Evolutionary conservation across 2,113 vertebrate genomes (phyloP), one percentile per base, ranked within the genome.

Genomic region (Taxidea taxus): DNA sequence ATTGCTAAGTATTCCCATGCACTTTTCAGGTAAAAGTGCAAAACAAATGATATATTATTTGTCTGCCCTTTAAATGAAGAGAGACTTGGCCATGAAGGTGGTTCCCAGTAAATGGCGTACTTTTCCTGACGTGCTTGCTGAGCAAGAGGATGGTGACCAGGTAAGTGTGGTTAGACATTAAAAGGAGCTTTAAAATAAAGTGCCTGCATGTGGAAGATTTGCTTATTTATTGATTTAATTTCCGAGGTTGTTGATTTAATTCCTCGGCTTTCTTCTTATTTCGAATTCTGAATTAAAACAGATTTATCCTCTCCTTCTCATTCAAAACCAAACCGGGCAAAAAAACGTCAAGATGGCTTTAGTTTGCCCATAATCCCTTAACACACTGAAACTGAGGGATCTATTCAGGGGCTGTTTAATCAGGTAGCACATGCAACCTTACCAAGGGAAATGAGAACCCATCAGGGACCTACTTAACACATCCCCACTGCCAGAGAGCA

Each of bases 21-120:
- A 92, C 54, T 81, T 96, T 95, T 96, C 95, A 97, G 27, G 64
- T 91, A 90, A 96, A 97, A 39, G 44, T 44, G 27, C 12, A 95
- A 95, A 96, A 88, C 54, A 78, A 96, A 60, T 94, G 42, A 64
- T 64, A 31, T 23, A 66, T 83, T 87, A 72, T 94, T 39, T 90
- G 60, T 91, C 42, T 77, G 37, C 23, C 34, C 25, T 42, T 95
- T 97, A 95, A 97, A 97, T 96, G 78, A 93, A 54, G 54, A 82
- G 6, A 64, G 25, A 47, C 68, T 94, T 75, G 72, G 4, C 1
- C 9, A 31, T 66, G 20, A 93, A 93, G n/a, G 12, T 66, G 37
- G 27, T 37, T 85, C 56, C 47, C 3, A 62, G 42, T 62, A 34
- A 62, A 47, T 60, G 77, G 29, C 92, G 78, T 78, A 87, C 39